Evolutionary conservation across 2,797 vertebrate genomes (phyloP), one percentile per base, ranked within the genome.

Genomic region (Gorsachius magnificus): DNA sequence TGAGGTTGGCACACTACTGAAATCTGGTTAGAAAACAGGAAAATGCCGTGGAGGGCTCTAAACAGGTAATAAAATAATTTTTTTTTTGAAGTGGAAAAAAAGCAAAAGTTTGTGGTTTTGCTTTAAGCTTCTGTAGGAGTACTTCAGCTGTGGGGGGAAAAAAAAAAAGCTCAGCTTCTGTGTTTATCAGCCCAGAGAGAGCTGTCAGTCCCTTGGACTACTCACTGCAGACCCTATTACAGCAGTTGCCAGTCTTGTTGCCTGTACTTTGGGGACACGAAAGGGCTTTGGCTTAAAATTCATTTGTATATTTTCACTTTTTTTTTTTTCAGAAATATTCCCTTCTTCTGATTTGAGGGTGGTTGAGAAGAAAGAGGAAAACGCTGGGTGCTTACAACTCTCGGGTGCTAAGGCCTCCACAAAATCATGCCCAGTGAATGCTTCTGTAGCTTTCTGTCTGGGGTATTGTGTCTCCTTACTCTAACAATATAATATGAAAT

Each of bases 381-480:
- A 36, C 21, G n/a, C 6, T 19, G 18, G 43, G 11, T 5, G 10
- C 6, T 9, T 48, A 48, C 11, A 35, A n/a, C 51, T 43, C 29
- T 38, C 43, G 56, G 13, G 18, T 48, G n/a, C 28, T 69, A 38
- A 72, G 12, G 10, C 20, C 4, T 91, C 9, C 17, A 22, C 15
- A 20, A 74, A 48, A 50, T 3, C 0, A 1, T 3, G 0, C 9
- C 17, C n/a, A 53, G 31, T 4, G 87, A 82, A 65, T 26, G 4
- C 17, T 71, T 84, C 74, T 69, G 6, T 33, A 58, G 10, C 16
- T 92, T 93, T 90, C 22, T 5, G 3, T 64, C 56, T 70, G 35
- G 4, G 5, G 2, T 38, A 72, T 38, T 4, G 3, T 53, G 7
- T 82, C 31, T 51, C 28, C 33, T 58, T 53, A 7, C 31, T 66